Conservation (phyloP, 2,113 vertebrate genomes). For the Toxotes chatareus region DNA sequence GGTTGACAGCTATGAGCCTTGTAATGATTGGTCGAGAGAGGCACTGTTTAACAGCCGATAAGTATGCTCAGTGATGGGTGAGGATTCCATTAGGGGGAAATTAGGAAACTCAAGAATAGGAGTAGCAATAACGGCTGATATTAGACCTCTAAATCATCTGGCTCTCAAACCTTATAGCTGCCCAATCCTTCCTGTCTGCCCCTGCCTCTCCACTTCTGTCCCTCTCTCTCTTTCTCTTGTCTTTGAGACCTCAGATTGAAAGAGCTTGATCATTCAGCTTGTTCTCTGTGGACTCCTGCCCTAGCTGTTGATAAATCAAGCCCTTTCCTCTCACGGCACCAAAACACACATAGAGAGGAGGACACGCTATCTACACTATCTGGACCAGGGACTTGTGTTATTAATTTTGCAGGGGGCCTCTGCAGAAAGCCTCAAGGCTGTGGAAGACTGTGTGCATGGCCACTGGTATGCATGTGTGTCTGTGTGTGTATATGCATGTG, state of each 20-base stretch:
- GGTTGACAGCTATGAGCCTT: slow-evolving; percentile 56
- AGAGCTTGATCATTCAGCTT: slow-evolving; percentile 58
- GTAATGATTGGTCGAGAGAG: slow-evolving; percentile 70
- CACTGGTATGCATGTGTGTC: background rate
- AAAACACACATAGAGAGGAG: slow-evolving; percentile 45
- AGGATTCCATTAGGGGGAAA: slow-evolving; percentile 77
- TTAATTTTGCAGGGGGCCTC: slow-evolving; percentile 57
- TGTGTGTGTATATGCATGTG: background rate
- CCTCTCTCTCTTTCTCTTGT: slow-evolving; percentile 36
- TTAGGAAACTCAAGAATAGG: slow-evolving; percentile 77
- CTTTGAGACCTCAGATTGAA: slow-evolving; percentile 46
- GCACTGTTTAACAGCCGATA: slow-evolving; percentile 70
- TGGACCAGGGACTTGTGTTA: slow-evolving; percentile 31
- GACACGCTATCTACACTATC: slow-evolving; percentile 35
- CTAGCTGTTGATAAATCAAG: slow-evolving; percentile 70
- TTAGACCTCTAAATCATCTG: slow-evolving; percentile 78
- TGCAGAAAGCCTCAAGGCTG: slow-evolving; percentile 7
- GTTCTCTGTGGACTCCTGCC: slow-evolving; percentile 50
- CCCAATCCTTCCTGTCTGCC: slow-evolving; percentile 43
- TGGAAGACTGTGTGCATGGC: background rate
- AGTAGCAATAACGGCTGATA: slow-evolving; percentile 78
- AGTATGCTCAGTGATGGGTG: slow-evolving; percentile 75
- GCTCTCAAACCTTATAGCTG: slow-evolving; percentile 58
- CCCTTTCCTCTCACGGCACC: slow-evolving; percentile 41
- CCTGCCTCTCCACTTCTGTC: slow-evolving; percentile 38